phyloP scores from a whole-genome alignment of 2,113 vertebrate species.

The Otolemur garnettii region DNA sequence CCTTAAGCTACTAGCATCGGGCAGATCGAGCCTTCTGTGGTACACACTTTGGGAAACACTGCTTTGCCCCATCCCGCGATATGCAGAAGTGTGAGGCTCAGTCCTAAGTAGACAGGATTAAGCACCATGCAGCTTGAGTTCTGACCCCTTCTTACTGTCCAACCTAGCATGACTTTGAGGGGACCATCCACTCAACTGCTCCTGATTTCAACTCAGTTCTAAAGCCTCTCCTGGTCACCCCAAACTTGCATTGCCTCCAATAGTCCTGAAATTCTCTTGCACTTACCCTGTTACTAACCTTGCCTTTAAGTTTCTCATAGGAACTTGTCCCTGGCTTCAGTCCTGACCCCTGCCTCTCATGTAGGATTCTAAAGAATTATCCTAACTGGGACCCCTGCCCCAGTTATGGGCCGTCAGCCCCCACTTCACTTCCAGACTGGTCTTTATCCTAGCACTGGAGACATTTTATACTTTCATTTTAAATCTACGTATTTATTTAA shows the following conservation, averaged over 20 bases:
- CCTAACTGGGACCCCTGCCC: not conserved
- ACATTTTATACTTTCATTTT: not conserved
- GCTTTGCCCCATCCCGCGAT: not conserved
- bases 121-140: not conserved
- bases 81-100: not conserved
- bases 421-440: not conserved
- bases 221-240: not conserved
- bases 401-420: not conserved
- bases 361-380: not conserved
- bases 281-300: not conserved
- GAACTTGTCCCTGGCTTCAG: not conserved
- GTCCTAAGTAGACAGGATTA: not conserved
- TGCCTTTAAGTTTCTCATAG: not conserved
- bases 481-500: not conserved
- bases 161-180: not conserved
- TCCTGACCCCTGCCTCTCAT: not conserved
- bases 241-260: not conserved
- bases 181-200: not conserved
- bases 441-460: not conserved
- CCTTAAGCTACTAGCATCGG: not conserved
- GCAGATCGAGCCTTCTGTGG: not conserved
- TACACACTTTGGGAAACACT: not conserved
- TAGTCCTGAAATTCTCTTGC: not conserved
- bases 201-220: not conserved
- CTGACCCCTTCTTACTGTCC: not conserved